These are phyloP conservation scores for Archegozetes longisetosus DNA, from an alignment of 1,140 invertebrate genomes.

Conservation along the genomic window DNA sequence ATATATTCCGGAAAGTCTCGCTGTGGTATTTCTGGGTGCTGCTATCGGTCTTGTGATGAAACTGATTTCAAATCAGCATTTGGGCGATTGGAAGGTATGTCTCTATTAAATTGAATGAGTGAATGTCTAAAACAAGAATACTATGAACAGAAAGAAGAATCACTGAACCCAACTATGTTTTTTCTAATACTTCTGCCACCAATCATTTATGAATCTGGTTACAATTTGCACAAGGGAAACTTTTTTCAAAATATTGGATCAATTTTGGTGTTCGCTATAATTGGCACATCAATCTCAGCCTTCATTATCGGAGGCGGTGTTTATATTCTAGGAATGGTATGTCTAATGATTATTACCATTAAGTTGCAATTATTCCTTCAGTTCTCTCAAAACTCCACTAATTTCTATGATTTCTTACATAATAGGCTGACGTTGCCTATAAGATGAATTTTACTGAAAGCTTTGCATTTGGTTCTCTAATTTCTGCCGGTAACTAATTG, in stretches of 20 bases:
- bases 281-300: conserved; percentile 89
- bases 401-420: too few species aligned
- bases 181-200: conserved; percentile 92
- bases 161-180: conserved; percentile 91
- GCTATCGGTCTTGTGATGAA: conserved; percentile 80
- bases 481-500: conserved; percentile 49
- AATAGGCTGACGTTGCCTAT: conserved; percentile 54
- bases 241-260: conserved; percentile 96
- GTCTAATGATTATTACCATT: conserved; percentile 1
- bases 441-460: conserved; percentile 83
- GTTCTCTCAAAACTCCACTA: not conserved
- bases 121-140: conserved; percentile 5
- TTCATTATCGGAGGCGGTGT: conserved; percentile 83
- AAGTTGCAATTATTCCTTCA: not conserved
- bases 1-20: conserved; percentile 90
- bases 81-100: conserved; percentile 63
- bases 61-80: conserved; percentile 63
- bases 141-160: conserved; percentile 63
- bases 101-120: not conserved
- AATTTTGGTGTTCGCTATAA: conserved; percentile 75
- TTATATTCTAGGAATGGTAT: conserved; percentile 68
- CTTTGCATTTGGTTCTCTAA: conserved; percentile 93
- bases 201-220: conserved; percentile 97
- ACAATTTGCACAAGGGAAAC: conserved; percentile 93
- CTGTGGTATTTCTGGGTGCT: conserved; percentile 84